Base-by-base conservation (phyloP, 2,797 vertebrate genomes). In the Lophotriccus pileatus region DNA sequence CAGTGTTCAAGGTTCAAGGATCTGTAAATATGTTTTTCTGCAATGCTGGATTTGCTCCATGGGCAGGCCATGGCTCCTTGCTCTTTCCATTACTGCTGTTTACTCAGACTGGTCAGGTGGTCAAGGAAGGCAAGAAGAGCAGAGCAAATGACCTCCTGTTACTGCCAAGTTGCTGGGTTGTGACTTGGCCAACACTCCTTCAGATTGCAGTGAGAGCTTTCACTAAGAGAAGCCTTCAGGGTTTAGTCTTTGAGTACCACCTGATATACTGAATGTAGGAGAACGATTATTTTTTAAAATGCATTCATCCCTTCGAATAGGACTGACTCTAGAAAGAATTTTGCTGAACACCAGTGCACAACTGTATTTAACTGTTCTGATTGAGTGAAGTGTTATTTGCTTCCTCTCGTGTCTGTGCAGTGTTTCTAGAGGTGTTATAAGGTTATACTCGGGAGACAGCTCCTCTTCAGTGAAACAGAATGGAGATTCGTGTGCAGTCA, bases 1-100 rank as follows among this genome's bases (percentile, higher is more conserved):
- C 8, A 74, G 53, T 70, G 94, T 91, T 94, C 93, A 96, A 94
- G 56, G 94, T 93, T 96, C 95, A 97, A 94, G 95, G 95, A 86
- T 88, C 58, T 78, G 93, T 80, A 94, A 96, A 94, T 88, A 81
- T 47, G 56, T 91, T 94, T 95, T 94, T 82, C 83, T 95, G 82
- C 81, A 91, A 24, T 50, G 27, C 50, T 95, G 83, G 83, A 44
- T 91, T 88, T 93, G n/a, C 41, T 93, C 46, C 67, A 74, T 10
- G 64, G 60, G 60, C 46, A 84, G 80, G 36, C 59, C 22, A 30
- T 46, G 41, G 69, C 32, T 91, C 21, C 88, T 87, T 84, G 41
- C 59, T 90, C 53, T 83, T 92, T 83, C 56, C 67, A 72, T 78
- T 80, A 81, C 24, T 0, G 0, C 8, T 30, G 6, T 88, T 94